Evolutionary conservation across 2,888 invertebrate species (phyloP).

Genomic region (Drosophila phalerata): DNA sequence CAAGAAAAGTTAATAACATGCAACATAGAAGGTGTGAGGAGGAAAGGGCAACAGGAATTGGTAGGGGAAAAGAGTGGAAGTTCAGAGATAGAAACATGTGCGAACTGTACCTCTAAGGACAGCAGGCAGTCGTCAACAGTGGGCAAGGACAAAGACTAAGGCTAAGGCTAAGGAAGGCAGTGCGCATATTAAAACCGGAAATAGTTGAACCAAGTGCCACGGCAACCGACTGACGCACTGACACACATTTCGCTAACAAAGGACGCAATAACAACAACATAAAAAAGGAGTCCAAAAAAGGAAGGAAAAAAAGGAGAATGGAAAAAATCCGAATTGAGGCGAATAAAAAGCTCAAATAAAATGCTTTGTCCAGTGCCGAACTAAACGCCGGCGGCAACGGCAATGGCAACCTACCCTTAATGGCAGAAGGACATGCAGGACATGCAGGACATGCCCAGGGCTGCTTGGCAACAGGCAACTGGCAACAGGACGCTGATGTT

Average conservation of each 20-base stretch:
- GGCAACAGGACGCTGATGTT: conserved; percentile 37
- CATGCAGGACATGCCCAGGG: conserved; percentile 69
- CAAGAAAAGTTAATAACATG: conserved; percentile 72
- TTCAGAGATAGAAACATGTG: conserved; percentile 60
- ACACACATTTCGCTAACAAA: conserved; percentile 79
- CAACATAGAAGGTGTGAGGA: conserved; percentile 2
- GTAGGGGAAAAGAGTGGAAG: conserved; percentile 32
- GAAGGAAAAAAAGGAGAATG: conserved; percentile 24
- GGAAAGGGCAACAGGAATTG: conserved; percentile 19
- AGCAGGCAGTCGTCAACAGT: conserved; percentile 23
- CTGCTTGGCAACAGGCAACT: conserved; percentile 72
- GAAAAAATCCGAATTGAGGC: conserved; percentile 58
- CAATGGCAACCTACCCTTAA: conserved; percentile 71
- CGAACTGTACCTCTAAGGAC: conserved; percentile 64
- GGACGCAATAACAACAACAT: conserved; percentile 57
- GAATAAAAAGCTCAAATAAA: conserved; percentile 81
- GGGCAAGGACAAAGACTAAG: conserved; percentile 51
- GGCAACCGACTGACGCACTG: conserved; percentile 81
- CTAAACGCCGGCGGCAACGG: conserved; percentile 71
- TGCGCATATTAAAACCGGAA: conserved; percentile 79
- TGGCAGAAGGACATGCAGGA: conserved; percentile 58
- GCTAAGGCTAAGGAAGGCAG: conserved; percentile 53
- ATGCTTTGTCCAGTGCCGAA: conserved; percentile 78
- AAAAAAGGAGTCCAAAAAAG: conserved; percentile 37
- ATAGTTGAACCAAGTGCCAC: conserved; percentile 80